Evolutionary conservation across 2,888 invertebrate genomes (phyloP).

Genomic region (Cryptophagus acutangulus): DNA sequence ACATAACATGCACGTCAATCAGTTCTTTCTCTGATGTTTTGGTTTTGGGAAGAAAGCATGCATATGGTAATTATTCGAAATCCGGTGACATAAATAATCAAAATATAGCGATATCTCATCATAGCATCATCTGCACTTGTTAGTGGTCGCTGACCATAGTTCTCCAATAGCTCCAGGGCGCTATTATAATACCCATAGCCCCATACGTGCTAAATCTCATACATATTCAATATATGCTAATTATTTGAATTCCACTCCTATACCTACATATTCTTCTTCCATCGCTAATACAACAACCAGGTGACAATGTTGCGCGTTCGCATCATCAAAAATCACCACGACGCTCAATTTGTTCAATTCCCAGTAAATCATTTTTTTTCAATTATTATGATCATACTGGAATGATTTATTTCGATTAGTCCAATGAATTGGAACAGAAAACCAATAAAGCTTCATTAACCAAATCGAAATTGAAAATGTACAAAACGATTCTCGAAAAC

Average conservation of each 20-base stretch:
- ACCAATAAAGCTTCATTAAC: conserved; percentile 3
- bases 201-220: conserved; percentile 31
- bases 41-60: too few relatives aligned
- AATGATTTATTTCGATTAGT: conserved; percentile 7
- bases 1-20: too few relatives aligned
- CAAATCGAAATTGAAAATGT: too few relatives aligned
- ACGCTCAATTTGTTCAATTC: neutral
- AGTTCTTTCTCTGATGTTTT: too few relatives aligned
- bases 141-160: conserved; percentile 7
- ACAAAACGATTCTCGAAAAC: too few relatives aligned
- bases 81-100: neutral
- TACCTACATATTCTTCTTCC: conserved; percentile 23
- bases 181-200: conserved; percentile 20
- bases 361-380: conserved; percentile 4
- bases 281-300: conserved; percentile 8
- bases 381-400: conserved; percentile 5
- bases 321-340: conserved; percentile 4
- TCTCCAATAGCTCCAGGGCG: conserved; percentile 17
- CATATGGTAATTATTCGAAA: conserved; percentile 1
- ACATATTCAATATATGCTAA: conserved; percentile 42
- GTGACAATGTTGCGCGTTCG: too few relatives aligned
- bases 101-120: conserved; percentile 5
- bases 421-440: neutral
- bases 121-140: conserved; percentile 7
- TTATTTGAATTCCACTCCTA: conserved; percentile 31